These are phyloP conservation scores for Agrotis puta DNA, from an alignment of 2,888 invertebrate species.

Conservation along the genomic window DNA sequence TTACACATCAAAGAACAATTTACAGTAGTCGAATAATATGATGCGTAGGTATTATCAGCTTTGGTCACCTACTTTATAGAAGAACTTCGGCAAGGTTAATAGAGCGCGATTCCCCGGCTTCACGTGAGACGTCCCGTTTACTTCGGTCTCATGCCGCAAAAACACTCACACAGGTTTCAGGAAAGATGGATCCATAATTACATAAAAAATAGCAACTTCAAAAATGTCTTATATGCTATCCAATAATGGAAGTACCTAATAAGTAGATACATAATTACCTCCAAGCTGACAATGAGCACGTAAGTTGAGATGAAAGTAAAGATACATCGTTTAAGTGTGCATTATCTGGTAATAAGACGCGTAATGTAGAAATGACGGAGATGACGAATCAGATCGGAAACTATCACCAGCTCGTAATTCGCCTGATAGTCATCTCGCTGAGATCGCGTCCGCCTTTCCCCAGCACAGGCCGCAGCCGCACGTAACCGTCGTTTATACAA, in stretches of 20 bases:
- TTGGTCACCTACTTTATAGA: too few relatives aligned
- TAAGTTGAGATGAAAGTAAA: slow-evolving; percentile 56
- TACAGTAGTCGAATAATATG: too few relatives aligned
- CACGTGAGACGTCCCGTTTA: too few relatives aligned
- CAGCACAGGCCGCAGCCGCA: slow-evolving; percentile 31
- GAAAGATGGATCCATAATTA: too few relatives aligned
- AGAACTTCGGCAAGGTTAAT: too few relatives aligned
- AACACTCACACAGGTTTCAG: too few relatives aligned
- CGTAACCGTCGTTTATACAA: slow-evolving; percentile 58
- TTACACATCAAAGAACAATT: too few relatives aligned
- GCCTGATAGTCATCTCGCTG: slow-evolving; percentile 64
- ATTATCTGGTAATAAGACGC: slow-evolving; percentile 60
- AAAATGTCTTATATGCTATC: not conserved
- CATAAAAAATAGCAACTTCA: slow-evolving; percentile 1
- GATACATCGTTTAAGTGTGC: slow-evolving; percentile 45
- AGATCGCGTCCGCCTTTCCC: slow-evolving; percentile 67
- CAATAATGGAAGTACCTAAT: slow-evolving; percentile 12
- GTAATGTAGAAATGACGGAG: slow-evolving; percentile 64
- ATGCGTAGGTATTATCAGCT: too few relatives aligned
- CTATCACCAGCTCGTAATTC: slow-evolving; percentile 60
- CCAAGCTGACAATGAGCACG: slow-evolving; percentile 24
- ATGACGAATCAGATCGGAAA: slow-evolving; percentile 71
- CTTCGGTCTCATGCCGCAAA: too few relatives aligned
- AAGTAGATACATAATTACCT: slow-evolving; percentile 11
- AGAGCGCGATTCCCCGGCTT: too few relatives aligned